Base-by-base conservation (phyloP, 2,888 invertebrate genomes). In the Caenorhabditis uteleia region DNA sequence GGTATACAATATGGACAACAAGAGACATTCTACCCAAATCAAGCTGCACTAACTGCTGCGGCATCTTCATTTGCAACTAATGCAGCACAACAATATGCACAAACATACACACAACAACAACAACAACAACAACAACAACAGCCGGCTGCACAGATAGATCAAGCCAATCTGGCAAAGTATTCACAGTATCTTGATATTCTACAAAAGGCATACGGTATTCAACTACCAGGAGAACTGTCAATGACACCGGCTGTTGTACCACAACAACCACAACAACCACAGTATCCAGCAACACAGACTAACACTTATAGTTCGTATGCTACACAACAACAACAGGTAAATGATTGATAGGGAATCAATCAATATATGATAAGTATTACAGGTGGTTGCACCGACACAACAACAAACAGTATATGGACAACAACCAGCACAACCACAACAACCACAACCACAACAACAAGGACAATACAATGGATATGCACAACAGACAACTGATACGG, bases 151-250 rank as follows among this genome's bases (percentile, higher is more conserved):
- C 74, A 74, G 42, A 68, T 76, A 31, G 77, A 77, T 55, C 75
- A 77, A 27, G 55, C 57, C 7, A 77, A 79, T 47, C 51, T 79
- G 39, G 74, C 69, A 16, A 73, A 76, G 36, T 79, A 79, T 49
- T 74, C 72, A 16, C 74, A 77, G 43, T 78, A 78, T 49, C 45
- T 79, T 51, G 74, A 78, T 39, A 70, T 77, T 42, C 51, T 77
- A 14, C 72, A 77, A 51, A 75, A 74, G 42, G 68, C 69, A 3
- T 76, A 74, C 33, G 75, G 75, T 16, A 76, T 76, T 45, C 74
- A 73, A 36, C 38, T 76, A 38, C 76, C 76, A 2, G 68, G 71
- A 36, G 71, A 73, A 43, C 29, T 72, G 34, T 16, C 53, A 26
- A 54, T 54, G 53, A 25, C 55, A 44, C n/a, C n/a, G 14, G 54